A percentile compares a stretch with the other conserved stretches of the same genome.
Evolutionary conservation across 2,888 invertebrate genomes (phyloP).

Genomic region (Nycteola revayana): DNA sequence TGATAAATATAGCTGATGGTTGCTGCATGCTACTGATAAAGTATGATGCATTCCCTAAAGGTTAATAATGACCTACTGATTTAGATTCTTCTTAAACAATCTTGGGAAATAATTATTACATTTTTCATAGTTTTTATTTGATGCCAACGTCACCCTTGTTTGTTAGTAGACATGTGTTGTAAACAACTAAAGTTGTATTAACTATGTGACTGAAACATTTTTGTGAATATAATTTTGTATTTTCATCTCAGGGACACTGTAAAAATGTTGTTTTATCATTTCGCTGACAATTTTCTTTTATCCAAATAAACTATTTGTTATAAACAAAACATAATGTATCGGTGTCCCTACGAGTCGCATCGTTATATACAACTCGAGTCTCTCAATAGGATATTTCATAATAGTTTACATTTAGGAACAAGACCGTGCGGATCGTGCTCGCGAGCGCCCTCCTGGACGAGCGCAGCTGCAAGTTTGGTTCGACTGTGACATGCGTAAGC

Average conservation of each 20-base stretch:
- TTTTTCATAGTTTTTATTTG: conserved; percentile 33
- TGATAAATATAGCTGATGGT: conserved; percentile 61
- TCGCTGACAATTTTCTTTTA: too few species aligned
- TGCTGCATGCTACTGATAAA: conserved; percentile 73
- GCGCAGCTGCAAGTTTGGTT: conserved; percentile 95
- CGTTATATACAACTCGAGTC: conserved; percentile 24
- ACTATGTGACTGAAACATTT: conserved; percentile 41
- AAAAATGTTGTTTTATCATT: too few species aligned
- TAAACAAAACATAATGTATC: too few species aligned
- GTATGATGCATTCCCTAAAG: conserved; percentile 62
- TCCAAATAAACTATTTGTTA: too few species aligned
- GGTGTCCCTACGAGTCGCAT: conserved; percentile 26
- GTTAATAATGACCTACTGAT: conserved; percentile 45
- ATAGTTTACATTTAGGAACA: conserved; percentile 57
- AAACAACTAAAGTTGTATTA: conserved; percentile 18
- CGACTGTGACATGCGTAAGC: conserved; percentile 90
- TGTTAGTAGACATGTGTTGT: conserved; percentile 38
- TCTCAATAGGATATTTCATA: conserved; percentile 17
- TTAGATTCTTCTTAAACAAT: conserved; percentile 62
- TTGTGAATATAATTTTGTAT: too few species aligned
- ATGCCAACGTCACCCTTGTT: conserved; percentile 36
- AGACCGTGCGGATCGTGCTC: conserved; percentile 65
- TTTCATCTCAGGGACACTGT: too few species aligned
- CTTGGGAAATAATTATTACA: conserved; percentile 41
- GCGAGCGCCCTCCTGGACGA: conserved; percentile 88